Conservation (phyloP, 2,797 vertebrate species). For the Psittacula derbiana region DNA sequence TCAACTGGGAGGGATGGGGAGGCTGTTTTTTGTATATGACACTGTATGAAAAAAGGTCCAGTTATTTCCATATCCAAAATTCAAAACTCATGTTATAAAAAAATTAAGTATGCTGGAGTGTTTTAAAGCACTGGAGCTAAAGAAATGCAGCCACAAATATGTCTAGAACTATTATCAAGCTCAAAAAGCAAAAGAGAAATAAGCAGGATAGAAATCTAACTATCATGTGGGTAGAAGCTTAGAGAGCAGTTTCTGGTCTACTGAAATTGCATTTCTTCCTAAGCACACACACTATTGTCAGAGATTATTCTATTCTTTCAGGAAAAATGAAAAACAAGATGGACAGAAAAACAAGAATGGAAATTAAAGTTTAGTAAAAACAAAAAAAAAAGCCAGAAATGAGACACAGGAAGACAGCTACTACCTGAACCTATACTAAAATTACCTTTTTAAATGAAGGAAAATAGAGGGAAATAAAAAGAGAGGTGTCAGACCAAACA, state of each 20-base stretch:
- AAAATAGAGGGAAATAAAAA: background rate
- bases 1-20: accelerated
- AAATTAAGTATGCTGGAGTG: background rate
- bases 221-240: background rate
- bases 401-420: background rate
- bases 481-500: background rate
- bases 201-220: background rate
- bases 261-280: background rate
- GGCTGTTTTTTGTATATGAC: accelerated
- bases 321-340: background rate
- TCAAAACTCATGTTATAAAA: background rate
- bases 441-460: background rate
- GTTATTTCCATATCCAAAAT: background rate
- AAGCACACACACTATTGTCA: background rate
- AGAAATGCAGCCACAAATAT: background rate
- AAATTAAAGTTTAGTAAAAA: background rate
- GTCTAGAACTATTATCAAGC: background rate
- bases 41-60: background rate
- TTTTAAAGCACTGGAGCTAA: background rate
- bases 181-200: background rate
- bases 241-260: background rate
- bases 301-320: background rate
- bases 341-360: background rate
- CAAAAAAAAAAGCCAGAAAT: background rate
- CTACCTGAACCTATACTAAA: background rate